Base-by-base conservation (phyloP, 2,113 vertebrate genomes). In the Pogona vitticeps region DNA sequence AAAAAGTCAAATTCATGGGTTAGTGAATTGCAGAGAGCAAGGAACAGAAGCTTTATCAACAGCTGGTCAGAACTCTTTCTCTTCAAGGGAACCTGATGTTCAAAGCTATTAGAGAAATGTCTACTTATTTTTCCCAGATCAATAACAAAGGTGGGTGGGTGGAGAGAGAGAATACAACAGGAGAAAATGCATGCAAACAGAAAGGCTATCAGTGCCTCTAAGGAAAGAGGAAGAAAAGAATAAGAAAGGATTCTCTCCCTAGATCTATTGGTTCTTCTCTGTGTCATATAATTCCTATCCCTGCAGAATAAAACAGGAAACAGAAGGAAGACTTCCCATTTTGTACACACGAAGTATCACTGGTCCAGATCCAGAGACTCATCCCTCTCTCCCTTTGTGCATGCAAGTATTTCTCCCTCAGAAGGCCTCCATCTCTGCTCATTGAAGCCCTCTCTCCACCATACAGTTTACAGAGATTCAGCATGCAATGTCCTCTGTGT, bases 171-270 rank as follows among this genome's bases (percentile, higher is more conserved):
- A n/a, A n/a, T n/a, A n/a, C n/a, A 81, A 58, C 40, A 81, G 58
- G 76, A 84, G 23, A 73, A 59, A 63, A 36, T 46, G 42, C 70
- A 63, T 15, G 40, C 70, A 86, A 75, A 65, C 70, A 75, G 59
- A 81, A 75, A 38, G 58, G 68, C 36, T 81, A 46, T 56, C 78
- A 36, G n/a, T 1, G 14, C 70, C 79, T 81, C 70, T 56, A 28
- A 61, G 61, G 78, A 80, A 72, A 72, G 26, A 40, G 52, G 58
- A 59, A 63, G 31, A 71, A 75, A 65, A 9, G 52, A 73, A 46
- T 21, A 84, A 46, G 38, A 61, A 81, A 72, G 56, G n/a, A 81
- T 86, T 52, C 40, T 86, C 40, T 65, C 65, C 63, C 70, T 28
- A 42, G 56, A 73, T 61, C 3, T 36, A 73, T 75, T 23, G 42